Conservation (phyloP, 2,113 vertebrate genomes). For the Progne subis region DNA sequence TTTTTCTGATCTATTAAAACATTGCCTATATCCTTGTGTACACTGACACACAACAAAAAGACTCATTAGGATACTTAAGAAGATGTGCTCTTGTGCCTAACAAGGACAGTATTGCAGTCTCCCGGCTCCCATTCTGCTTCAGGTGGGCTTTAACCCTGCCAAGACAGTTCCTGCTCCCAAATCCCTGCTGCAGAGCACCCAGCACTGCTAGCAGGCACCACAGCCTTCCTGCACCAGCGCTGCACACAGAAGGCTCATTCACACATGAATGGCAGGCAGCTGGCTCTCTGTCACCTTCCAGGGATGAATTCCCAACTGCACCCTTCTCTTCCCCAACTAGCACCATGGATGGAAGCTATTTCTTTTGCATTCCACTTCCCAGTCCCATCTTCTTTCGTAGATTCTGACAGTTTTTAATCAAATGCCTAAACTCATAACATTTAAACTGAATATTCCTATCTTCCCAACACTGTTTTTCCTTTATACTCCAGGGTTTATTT, state of each 20-base stretch:
- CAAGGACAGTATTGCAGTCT: neutral
- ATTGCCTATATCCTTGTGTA: neutral
- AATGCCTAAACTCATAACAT: neutral
- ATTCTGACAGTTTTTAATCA: neutral
- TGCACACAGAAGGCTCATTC: neutral
- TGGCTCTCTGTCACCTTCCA: neutral
- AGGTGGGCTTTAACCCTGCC: neutral
- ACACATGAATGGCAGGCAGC: rapidly evolving
- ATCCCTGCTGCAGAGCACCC: neutral
- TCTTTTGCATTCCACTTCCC: rapidly evolving
- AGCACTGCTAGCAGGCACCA: neutral
- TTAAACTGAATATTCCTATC: neutral
- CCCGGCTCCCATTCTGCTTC: neutral
- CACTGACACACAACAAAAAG: neutral
- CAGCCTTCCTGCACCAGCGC: neutral
- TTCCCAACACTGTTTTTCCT: neutral
- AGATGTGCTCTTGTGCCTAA: neutral
- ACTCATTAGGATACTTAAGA: neutral
- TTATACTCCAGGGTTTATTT: neutral
- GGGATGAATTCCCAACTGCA: rapidly evolving
- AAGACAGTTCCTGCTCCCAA: neutral
- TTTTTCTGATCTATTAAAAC: neutral
- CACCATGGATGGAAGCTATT: neutral
- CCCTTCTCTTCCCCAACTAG: too few relatives aligned
- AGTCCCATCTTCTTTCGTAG: neutral